Base-by-base conservation (phyloP, 1,140 invertebrate genomes). In the Megalonaias nervosa region DNA sequence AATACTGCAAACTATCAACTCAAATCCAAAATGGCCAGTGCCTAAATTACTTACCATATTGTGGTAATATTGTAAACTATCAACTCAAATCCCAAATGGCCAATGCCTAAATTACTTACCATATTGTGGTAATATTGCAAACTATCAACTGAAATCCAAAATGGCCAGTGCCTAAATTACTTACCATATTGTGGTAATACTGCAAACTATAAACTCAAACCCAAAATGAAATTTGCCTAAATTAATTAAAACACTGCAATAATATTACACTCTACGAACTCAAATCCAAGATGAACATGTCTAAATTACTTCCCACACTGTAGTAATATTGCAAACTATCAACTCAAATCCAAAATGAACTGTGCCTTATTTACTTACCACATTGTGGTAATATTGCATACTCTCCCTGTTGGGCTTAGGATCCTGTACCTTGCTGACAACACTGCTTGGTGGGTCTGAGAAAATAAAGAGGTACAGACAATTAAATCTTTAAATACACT, bases 331-430 rank as follows among this genome's bases (percentile, higher is more conserved):
- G 23, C 21, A 62, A 15, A 57, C 16, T 38, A n/a, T n/a, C 31
- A 19, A n/a, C 57, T 26, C 56, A 91, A n/a, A 98, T 96, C 83
- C 97, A 93, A 60, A 64, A 75, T 38, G 60, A 15, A 66, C 17
- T 23, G 26, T 11, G 60, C 65, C n/a, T n/a, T 48, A 67, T 78
- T 60, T 65, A 75, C 87, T 79, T 81, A 90, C 89, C 82, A 90
- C 86, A 82, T 88, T 89, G 76, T 89, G 88, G 78, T 90, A 88
- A 60, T 85, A 83, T 74, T 85, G 85, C 82, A 88, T 89, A 71
- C 87, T 90, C 67, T 90, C 87, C 67, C 88, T 82, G 69, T 86
- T 87, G 74, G 84, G 83, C 68, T 84, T 83, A 2, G 80, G 81
- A 15, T 88, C 86, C 14, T 83, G 72, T 58, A 75, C 75, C 73